phyloP scores from a whole-genome alignment of 2,113 vertebrate species.

The Geococcyx californianus region DNA sequence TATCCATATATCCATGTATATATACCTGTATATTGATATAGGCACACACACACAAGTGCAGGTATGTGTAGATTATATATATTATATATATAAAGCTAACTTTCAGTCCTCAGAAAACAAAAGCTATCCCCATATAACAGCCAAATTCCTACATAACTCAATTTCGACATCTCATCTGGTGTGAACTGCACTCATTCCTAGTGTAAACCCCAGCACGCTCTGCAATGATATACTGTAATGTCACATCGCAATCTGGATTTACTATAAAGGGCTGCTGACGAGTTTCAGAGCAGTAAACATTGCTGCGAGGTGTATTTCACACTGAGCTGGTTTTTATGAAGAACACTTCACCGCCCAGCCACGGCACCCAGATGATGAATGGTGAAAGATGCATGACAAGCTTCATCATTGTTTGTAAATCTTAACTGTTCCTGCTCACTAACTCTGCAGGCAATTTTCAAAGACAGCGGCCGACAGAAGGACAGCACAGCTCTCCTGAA shows the following conservation, averaged over 20 bases:
- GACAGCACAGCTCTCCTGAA: slow-evolving; percentile 97
- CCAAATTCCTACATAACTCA: slow-evolving; percentile 96
- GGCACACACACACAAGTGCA: slow-evolving; percentile 55
- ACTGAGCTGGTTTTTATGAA: slow-evolving; percentile 99
- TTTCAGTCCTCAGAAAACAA: slow-evolving; percentile 84
- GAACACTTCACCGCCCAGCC: slow-evolving; percentile 98
- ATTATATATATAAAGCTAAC: slow-evolving; percentile 82
- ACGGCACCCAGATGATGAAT: slow-evolving; percentile 94
- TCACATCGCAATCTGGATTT: slow-evolving; percentile 97
- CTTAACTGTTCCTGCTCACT: slow-evolving; percentile 99
- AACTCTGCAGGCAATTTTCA: slow-evolving; percentile 99
- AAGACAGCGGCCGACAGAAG: slow-evolving; percentile 94
- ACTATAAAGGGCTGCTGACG: slow-evolving; percentile 96
- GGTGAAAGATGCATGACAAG: slow-evolving; percentile 99
- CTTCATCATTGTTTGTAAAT: slow-evolving; percentile 99
- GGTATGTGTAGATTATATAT: slow-evolving; percentile 71
- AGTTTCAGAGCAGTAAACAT: slow-evolving; percentile 98
- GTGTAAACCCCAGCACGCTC: slow-evolving; percentile 83
- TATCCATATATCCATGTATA: background rate
- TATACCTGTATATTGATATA: slow-evolving; percentile 50
- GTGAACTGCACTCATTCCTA: slow-evolving; percentile 84
- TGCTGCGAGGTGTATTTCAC: slow-evolving; percentile 99
- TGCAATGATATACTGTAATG: slow-evolving; percentile 98
- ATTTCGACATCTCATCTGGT: slow-evolving; percentile 93
- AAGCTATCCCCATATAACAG: slow-evolving; percentile 92